Conservation (phyloP, 2,113 vertebrate species). For the Daphoenositta chrysoptera region DNA sequence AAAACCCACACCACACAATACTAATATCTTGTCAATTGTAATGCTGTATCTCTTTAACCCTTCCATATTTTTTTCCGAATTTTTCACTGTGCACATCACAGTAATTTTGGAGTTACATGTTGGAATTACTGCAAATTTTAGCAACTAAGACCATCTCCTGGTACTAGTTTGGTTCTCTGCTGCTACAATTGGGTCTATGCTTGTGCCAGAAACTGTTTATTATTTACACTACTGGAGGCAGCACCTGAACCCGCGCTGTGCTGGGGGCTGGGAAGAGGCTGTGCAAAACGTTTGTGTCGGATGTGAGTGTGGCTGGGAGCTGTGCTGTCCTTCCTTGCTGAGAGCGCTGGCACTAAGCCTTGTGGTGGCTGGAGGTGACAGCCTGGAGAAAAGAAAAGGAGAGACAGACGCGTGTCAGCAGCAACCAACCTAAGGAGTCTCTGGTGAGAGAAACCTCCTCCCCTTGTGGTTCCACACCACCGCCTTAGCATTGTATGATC, state of each 20-base stretch:
- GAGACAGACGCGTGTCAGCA: neutral
- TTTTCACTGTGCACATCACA: neutral
- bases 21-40: neutral
- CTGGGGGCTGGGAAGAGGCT: neutral
- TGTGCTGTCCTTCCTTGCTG: neutral
- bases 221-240: neutral
- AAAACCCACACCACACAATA: neutral
- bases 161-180: neutral
- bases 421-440: neutral
- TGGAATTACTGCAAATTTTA: neutral
- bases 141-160: neutral
- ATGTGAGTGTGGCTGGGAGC: neutral
- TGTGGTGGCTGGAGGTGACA: neutral
- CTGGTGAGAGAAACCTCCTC: neutral
- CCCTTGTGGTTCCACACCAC: neutral
- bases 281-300: neutral
- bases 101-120: neutral
- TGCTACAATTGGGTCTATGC: neutral
- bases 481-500: neutral
- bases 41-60: constrained; percentile 1
- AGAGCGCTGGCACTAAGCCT: neutral
- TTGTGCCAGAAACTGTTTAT: neutral
- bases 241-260: neutral
- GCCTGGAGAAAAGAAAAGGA: neutral
- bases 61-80: neutral